Percentiles rank a stretch among this genome's conserved stretches.
phyloP scores from a whole-genome alignment of 2,888 invertebrate genomes.

The Agriopis aurantiaria region DNA sequence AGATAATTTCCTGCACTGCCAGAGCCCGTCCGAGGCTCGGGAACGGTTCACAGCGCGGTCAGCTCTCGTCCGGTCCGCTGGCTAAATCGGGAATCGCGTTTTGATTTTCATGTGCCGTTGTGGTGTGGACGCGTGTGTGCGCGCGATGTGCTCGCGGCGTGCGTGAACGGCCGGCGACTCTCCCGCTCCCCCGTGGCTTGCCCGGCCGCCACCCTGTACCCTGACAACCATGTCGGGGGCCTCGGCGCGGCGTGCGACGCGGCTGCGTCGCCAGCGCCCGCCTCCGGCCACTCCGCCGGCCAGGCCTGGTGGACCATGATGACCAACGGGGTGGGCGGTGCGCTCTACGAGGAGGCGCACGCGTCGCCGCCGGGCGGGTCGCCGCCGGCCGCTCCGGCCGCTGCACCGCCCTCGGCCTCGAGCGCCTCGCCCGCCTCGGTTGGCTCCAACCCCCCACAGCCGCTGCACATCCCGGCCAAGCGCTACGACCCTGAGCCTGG shows the following conservation, averaged over 20 bases:
- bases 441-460: constrained; percentile 90
- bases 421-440: constrained; percentile 87
- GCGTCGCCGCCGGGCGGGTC: constrained; percentile 87
- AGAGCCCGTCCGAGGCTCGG: constrained; percentile 50
- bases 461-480: constrained; percentile 96
- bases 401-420: constrained; percentile 87
- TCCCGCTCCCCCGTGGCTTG: constrained; percentile 90
- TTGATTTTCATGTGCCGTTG: constrained; percentile 85
- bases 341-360: constrained; percentile 91
- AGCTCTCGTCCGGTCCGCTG: constrained; percentile 73
- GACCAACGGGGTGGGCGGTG: constrained; percentile 91
- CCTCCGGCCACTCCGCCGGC: constrained; percentile 94
- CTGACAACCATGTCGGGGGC: constrained; percentile 90
- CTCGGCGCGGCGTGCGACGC: constrained; percentile 90
- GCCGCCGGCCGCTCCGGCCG: constrained; percentile 90
- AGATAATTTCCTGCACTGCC: constrained; percentile 44
- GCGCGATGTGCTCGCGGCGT: constrained; percentile 85
- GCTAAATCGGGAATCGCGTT: constrained; percentile 85
- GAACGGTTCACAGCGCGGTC: constrained; percentile 65
- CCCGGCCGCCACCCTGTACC: constrained; percentile 94
- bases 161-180: constrained; percentile 80
- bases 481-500: constrained; percentile 89
- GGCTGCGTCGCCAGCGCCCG: constrained; percentile 92
- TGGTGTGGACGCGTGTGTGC: constrained; percentile 80
- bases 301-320: constrained; percentile 95